Percentiles rank a stretch among this genome's conserved stretches.
phyloP scores from a whole-genome alignment of 2,797 vertebrate genomes.

The Tinamus major region DNA sequence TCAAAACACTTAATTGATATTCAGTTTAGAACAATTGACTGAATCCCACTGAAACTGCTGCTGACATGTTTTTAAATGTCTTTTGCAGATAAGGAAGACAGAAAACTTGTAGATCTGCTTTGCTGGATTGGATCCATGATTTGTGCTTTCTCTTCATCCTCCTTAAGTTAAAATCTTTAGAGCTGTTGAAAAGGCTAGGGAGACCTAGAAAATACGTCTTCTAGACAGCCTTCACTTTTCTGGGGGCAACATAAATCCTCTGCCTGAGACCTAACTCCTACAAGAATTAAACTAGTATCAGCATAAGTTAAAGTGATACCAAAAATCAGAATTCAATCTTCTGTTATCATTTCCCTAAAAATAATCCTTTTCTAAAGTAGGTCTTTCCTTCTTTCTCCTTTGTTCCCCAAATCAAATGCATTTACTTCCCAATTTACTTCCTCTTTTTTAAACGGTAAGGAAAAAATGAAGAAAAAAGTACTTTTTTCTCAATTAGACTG shows the following conservation, averaged over 20 bases:
- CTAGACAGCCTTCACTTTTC: background rate
- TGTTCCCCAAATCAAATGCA: background rate
- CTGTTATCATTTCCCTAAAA: background rate
- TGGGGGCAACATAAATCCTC: background rate
- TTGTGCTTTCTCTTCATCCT: background rate
- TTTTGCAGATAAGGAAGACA: background rate
- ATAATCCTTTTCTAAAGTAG: background rate
- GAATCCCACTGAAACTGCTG: background rate
- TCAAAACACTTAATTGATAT: background rate
- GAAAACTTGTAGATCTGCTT: background rate
- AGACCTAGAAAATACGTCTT: background rate
- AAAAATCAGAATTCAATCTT: background rate
- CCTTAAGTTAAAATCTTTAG: background rate
- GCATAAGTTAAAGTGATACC: background rate
- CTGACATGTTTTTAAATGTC: background rate
- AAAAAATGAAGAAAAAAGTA: background rate
- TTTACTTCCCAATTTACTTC: background rate
- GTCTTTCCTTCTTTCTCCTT: background rate
- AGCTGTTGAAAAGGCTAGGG: background rate
- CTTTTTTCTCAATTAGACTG: background rate
- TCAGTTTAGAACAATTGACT: background rate
- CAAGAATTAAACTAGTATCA: background rate
- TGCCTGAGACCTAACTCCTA: background rate
- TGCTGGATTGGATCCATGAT: background rate
- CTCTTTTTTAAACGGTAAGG: background rate